Base-by-base conservation (phyloP, 2,888 invertebrate species). In the Anoplius nigerrimus region DNA sequence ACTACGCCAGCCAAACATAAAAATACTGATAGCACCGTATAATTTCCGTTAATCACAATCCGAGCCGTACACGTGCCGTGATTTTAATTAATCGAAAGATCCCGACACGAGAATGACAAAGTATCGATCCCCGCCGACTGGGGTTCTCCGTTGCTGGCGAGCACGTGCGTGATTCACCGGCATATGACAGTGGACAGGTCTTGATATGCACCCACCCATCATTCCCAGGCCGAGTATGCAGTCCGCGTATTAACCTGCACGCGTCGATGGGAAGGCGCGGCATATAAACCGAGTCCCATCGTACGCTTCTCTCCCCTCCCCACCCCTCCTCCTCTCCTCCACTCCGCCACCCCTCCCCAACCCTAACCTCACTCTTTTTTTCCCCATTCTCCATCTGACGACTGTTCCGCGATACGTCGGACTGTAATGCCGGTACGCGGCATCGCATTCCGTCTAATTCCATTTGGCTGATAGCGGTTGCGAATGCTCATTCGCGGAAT, bases 141-240 rank as follows among this genome's bases (percentile, higher is more conserved):
- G 1, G 6, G 34, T 34, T 34, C 34, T 34, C 34, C 11, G 24
- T 6, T 24, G 24, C 6, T 6, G 3, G 24, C 24, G 3, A 16
- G 15, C 15, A 52, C 52, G 22, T 52, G 52, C 52, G 52, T 52
- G 52, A 52, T 52, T 52, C 52, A 52, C 21, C 22, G 52, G 11
- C 52, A 21, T 52, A 21, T 21, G 52, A 52, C 52, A 15, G 16
- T 2, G 15, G 52, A 20, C 52, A 52, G 48, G 16, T 15, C 48
- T 48, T 48, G 16, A 48, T 48, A 48, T 48, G 48, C 48, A 48
- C 48, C 48, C 48, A 48, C 48, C 48, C 16, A 18, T 16, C 48
- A 18, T 18, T 48, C 48, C 16, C 48, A 18, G 48, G 48, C 48
- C 48, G 48, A 48, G 48, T 15, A 48, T 48, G 48, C 48, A 48